Evolutionary conservation across 1,140 invertebrate species (phyloP).

Genomic region (Acromyrmex echinatior): DNA sequence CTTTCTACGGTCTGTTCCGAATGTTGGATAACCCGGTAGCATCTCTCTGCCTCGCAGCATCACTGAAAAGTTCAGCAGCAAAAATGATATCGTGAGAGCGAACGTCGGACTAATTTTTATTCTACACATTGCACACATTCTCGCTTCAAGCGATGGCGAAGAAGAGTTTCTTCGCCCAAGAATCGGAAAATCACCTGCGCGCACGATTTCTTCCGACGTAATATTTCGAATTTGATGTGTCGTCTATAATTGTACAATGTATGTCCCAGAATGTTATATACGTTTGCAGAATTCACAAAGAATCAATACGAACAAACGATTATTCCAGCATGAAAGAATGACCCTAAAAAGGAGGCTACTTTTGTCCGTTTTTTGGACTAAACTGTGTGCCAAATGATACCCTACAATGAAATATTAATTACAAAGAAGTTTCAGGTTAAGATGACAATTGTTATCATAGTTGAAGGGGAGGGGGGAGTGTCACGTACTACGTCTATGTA

Average conservation of each 20-base stretch:
- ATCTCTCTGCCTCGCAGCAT: slow-evolving; percentile 18
- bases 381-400: too few species aligned
- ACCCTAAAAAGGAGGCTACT: too few species aligned
- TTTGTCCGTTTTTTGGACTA: too few species aligned
- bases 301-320: not conserved
- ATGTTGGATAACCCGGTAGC: slow-evolving; percentile 1
- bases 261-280: not conserved
- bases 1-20: slow-evolving; percentile 32
- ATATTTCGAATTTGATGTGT: slow-evolving; percentile 1
- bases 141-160: not conserved
- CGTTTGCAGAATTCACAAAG: not conserved
- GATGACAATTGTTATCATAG: too few species aligned
- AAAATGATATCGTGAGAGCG: slow-evolving; percentile 9
- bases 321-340: not conserved
- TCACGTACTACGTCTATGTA: too few species aligned
- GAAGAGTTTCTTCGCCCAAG: slow-evolving; percentile 1
- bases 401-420: too few species aligned
- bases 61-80: slow-evolving; percentile 14
- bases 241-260: slow-evolving; percentile 4
- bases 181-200: not conserved
- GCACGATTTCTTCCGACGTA: not conserved
- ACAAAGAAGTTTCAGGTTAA: too few species aligned
- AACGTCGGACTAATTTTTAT: slow-evolving; percentile 53
- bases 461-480: too few species aligned
- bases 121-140: not conserved